These are phyloP conservation scores for Phoxinus dragarum DNA, from an alignment of 2,797 vertebrate genomes.

Conservation along the genomic window DNA sequence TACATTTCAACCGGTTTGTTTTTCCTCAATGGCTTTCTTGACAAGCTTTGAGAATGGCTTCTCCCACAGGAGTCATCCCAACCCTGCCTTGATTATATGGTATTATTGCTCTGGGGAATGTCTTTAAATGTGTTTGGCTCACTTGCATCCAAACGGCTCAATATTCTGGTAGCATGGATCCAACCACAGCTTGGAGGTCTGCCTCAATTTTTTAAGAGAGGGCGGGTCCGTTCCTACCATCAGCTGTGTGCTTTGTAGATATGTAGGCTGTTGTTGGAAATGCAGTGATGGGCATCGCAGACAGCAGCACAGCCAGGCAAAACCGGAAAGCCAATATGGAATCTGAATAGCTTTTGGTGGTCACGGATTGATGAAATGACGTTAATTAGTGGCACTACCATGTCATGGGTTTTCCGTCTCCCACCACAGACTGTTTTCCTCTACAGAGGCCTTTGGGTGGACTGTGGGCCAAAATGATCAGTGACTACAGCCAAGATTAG, in stretches of 20 bases:
- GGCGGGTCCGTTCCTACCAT: slow-evolving; percentile 37
- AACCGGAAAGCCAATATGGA: slow-evolving; percentile 77
- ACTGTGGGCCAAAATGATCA: slow-evolving; percentile 59
- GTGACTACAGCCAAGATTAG: slow-evolving; percentile 66
- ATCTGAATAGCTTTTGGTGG: slow-evolving; percentile 69
- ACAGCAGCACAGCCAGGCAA: slow-evolving; percentile 64
- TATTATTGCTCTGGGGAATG: slow-evolving; percentile 66
- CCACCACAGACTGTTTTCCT: slow-evolving; percentile 67
- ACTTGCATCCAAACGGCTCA: slow-evolving; percentile 63
- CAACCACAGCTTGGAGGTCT: slow-evolving; percentile 66
- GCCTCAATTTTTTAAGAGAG: slow-evolving; percentile 65
- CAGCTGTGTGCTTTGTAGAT: slow-evolving; percentile 41
- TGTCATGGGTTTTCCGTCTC: slow-evolving; percentile 74
- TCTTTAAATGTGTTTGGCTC: slow-evolving; percentile 69
- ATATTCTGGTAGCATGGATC: slow-evolving; percentile 57
- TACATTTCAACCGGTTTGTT: slow-evolving; percentile 20
- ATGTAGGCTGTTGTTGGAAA: slow-evolving; percentile 31
- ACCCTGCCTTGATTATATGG: slow-evolving; percentile 68
- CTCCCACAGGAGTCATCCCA: slow-evolving; percentile 35
- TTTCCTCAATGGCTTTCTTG: slow-evolving; percentile 39
- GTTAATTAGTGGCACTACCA: slow-evolving; percentile 74
- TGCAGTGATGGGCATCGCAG: slow-evolving; percentile 71
- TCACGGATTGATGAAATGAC: slow-evolving; percentile 74
- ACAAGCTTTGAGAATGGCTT: slow-evolving; percentile 35
- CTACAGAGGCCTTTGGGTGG: slow-evolving; percentile 62